Conservation (phyloP, 2,113 vertebrate genomes). For the Maccullochella peelii region DNA sequence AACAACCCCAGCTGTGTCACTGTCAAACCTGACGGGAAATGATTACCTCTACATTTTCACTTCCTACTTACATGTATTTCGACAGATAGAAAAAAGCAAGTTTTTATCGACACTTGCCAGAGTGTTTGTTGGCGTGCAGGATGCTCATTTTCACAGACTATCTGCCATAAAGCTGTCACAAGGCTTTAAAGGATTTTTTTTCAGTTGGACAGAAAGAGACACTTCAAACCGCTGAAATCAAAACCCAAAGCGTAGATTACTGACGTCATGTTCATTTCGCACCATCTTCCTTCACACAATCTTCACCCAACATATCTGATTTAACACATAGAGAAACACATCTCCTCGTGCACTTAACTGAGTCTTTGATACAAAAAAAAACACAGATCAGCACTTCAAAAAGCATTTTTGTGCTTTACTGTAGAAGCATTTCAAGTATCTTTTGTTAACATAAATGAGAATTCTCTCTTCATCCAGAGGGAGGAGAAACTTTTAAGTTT, state of each 20-base stretch:
- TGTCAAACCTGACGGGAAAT: conserved; percentile 19
- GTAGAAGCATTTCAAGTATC: conserved; percentile 39
- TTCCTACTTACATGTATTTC: not conserved
- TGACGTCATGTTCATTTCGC: conserved; percentile 49
- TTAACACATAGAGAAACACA: conserved; percentile 5
- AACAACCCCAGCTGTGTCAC: conserved; percentile 9
- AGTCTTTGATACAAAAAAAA: not conserved
- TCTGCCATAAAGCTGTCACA: not conserved
- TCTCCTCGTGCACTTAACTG: not conserved
- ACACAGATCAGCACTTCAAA: conserved; percentile 39
- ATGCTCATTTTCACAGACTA: not conserved
- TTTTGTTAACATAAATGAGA: conserved; percentile 8
- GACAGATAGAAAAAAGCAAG: not conserved
- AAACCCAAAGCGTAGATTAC: conserved; percentile 42
- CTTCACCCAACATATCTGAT: conserved; percentile 15
- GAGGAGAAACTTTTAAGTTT: not conserved
- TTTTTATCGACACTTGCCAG: not conserved
- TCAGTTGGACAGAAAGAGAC: not conserved
- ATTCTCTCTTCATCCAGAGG: not conserved
- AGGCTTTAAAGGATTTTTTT: not conserved
- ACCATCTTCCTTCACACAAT: conserved; percentile 25
- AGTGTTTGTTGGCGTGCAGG: not conserved
- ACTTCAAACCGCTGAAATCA: conserved; percentile 25
- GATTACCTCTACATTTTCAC: conserved; percentile 1
- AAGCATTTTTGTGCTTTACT: conserved; percentile 32